phyloP scores from a whole-genome alignment of 2,797 vertebrate genomes.

The Danionella dracula region DNA sequence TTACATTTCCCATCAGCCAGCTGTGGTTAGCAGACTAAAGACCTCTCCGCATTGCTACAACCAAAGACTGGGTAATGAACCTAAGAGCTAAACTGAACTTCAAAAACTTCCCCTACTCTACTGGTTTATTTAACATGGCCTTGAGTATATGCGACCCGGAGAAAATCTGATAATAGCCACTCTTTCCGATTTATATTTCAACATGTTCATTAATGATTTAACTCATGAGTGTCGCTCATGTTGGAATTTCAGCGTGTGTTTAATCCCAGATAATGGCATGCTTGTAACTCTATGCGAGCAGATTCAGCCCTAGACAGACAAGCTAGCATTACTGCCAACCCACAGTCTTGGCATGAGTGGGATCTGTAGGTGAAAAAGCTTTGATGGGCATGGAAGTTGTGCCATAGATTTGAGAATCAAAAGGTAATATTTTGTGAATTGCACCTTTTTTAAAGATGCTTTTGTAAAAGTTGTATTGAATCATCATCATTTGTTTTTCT shows the following conservation, averaged over 20 bases:
- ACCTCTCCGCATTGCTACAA: not conserved
- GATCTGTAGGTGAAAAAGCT: not conserved
- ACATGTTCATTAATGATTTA: slow-evolving; percentile 35
- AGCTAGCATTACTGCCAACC: not conserved
- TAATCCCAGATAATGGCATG: slow-evolving; percentile 20
- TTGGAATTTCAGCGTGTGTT: slow-evolving; percentile 1
- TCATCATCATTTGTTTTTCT: too few relatives aligned
- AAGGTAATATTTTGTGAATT: too few relatives aligned
- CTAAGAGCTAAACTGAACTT: slow-evolving; percentile 1
- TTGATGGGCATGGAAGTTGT: too few relatives aligned
- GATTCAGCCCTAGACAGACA: not conserved
- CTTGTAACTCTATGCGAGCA: slow-evolving; percentile 20
- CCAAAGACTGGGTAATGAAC: slow-evolving; percentile 17
- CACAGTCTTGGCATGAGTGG: not conserved
- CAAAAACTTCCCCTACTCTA: not conserved
- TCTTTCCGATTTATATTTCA: slow-evolving; percentile 19
- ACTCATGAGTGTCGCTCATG: slow-evolving; percentile 7
- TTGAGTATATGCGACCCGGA: slow-evolving; percentile 34
- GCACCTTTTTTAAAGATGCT: too few relatives aligned
- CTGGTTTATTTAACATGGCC: slow-evolving; percentile 16
- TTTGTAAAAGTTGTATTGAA: too few relatives aligned
- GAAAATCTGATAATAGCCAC: slow-evolving; percentile 24
- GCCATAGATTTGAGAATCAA: too few relatives aligned
- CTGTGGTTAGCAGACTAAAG: not conserved
- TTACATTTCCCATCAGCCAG: not conserved